Percentiles rank a stretch among this genome's conserved stretches.
Conservation (phyloP, 2,113 vertebrate genomes). For the Ctenomys sociabilis region DNA sequence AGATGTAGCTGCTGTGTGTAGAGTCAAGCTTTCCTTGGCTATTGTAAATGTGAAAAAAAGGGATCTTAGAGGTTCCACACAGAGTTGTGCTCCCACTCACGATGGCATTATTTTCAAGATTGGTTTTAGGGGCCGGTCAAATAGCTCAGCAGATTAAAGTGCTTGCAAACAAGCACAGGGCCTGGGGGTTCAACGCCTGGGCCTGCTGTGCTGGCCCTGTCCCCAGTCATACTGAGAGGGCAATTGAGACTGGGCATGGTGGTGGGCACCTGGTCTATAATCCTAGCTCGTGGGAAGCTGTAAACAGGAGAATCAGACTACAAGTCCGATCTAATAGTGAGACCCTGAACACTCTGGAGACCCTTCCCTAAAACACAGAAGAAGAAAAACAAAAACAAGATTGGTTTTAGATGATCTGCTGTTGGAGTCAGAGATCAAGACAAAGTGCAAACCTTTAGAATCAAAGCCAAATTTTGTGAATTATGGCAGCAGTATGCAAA, state of each 20-base stretch:
- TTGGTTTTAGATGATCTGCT: not conserved
- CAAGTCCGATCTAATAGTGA: too few species aligned
- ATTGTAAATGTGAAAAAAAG: not conserved
- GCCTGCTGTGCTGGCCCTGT: too few species aligned
- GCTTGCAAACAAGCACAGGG: too few species aligned
- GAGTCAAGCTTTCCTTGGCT: not conserved
- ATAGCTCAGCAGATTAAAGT: too few species aligned
- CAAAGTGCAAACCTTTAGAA: constrained; percentile 5
- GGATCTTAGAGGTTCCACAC: fast-evolving
- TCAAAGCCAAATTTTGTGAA: not conserved
- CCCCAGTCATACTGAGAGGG: too few species aligned
- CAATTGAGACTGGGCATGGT: too few species aligned
- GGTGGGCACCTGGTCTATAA: too few species aligned
- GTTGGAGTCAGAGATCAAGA: not conserved
- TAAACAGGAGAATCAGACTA: too few species aligned
- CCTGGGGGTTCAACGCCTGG: too few species aligned
- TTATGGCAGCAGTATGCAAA: not conserved
- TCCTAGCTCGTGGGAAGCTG: too few species aligned
- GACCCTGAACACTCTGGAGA: too few species aligned
- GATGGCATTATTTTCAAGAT: not conserved
- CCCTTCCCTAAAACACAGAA: too few species aligned
- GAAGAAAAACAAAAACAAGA: not conserved
- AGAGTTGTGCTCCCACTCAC: not conserved
- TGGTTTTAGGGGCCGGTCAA: not conserved
- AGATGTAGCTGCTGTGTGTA: not conserved